Percentiles rank a stretch among this genome's conserved stretches.
phyloP scores from a whole-genome alignment of 2,797 vertebrate species.

The Pangasius djambal region DNA sequence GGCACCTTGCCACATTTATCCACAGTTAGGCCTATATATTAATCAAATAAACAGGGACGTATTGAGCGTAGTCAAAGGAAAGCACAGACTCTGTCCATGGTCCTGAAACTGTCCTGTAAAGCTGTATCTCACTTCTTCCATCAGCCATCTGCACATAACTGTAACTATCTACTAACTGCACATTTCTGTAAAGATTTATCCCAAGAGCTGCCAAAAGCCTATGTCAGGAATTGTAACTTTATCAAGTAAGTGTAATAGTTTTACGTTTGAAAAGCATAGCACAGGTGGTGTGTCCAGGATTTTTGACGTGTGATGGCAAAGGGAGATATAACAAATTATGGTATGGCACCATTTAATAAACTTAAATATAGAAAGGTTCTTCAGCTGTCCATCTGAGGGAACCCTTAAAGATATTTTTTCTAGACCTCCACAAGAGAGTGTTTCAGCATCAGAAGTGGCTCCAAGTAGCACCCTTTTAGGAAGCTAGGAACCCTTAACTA shows the following conservation, averaged over 20 bases:
- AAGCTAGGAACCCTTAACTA: background rate
- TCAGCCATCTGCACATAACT: background rate
- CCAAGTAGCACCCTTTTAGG: background rate
- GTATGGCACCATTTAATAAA: background rate
- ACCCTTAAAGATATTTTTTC: background rate
- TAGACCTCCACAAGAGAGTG: background rate
- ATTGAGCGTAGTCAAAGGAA: background rate
- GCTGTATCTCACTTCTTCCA: background rate
- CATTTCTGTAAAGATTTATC: background rate
- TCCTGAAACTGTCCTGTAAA: conserved; percentile 64
- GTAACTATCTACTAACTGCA: background rate
- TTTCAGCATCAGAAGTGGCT: background rate
- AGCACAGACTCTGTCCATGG: conserved; percentile 66
- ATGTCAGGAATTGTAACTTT: background rate
- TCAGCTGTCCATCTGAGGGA: background rate
- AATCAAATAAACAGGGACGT: background rate
- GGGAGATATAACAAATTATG: background rate
- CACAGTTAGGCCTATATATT: background rate
- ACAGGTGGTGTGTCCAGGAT: background rate
- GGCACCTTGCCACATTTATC: background rate
- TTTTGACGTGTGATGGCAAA: background rate
- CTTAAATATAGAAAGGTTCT: background rate
- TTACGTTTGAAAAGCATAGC: background rate
- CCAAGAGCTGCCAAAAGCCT: background rate
- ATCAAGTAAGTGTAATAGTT: background rate